These are phyloP conservation scores for Dissostichus mawsoni DNA, from an alignment of 2,113 vertebrate species.

Conservation along the genomic window DNA sequence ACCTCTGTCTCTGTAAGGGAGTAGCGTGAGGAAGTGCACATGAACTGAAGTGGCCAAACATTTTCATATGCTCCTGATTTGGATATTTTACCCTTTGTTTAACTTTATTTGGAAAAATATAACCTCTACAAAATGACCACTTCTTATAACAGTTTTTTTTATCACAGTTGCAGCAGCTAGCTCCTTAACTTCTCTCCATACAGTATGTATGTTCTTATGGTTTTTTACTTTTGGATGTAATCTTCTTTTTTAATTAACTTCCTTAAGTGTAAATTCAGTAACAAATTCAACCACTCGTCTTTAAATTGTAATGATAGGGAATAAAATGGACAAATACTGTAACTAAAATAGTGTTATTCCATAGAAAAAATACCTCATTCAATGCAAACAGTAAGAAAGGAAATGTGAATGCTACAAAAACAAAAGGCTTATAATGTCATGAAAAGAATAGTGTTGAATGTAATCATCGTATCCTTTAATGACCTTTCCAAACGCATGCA, in stretches of 20 bases:
- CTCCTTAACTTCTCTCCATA: background rate
- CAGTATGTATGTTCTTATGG: background rate
- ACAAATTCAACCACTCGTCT: background rate
- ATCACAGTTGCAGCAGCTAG: background rate
- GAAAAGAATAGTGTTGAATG: slow-evolving; percentile 47
- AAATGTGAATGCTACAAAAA: slow-evolving; percentile 59
- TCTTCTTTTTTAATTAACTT: background rate
- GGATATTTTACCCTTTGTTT: background rate
- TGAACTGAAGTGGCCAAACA: background rate
- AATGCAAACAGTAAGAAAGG: slow-evolving; percentile 54
- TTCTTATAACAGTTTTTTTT: background rate
- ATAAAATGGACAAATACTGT: slow-evolving; percentile 45
- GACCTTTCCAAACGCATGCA: slow-evolving; percentile 70
- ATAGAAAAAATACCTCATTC: slow-evolving; percentile 60
- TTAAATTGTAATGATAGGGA: slow-evolving; percentile 2
- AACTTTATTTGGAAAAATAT: background rate
- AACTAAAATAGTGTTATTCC: slow-evolving; percentile 80
- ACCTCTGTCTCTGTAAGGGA: background rate
- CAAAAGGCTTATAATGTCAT: slow-evolving; percentile 45
- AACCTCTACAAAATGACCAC: background rate
- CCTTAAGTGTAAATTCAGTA: background rate
- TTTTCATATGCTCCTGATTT: background rate
- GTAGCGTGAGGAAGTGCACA: background rate
- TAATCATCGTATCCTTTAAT: slow-evolving; percentile 44
- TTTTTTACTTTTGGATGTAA: background rate